Evolutionary conservation across 2,113 vertebrate genomes (phyloP), one percentile per base, ranked within the genome.

Genomic region (Xyliphius kryptos): DNA sequence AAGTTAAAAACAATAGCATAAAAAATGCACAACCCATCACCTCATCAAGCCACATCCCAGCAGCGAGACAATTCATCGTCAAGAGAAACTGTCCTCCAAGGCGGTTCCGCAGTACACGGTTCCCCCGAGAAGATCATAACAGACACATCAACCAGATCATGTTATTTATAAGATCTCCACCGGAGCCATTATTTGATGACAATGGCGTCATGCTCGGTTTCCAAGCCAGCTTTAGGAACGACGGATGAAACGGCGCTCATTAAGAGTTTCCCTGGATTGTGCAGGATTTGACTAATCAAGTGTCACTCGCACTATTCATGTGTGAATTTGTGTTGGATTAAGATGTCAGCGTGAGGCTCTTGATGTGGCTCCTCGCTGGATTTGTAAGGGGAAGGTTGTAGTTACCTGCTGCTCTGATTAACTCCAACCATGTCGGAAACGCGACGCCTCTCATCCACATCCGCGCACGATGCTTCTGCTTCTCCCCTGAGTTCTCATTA

Each of bases 311-410:
- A n/a, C 19, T 58, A 41, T 14, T 58, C 1, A n/a, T 46, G 41
- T 46, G 20, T 58, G 56, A 46, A 58, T 14, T 58, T 3, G 13
- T 57, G 19, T 57, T 57, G 41, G 20, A 58, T 46, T 58, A 46
- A 46, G 21, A 58, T 58, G 56, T 58, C 40, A 44, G 19, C 22
- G 14, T 58, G 40, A 44, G 3, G 6, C 20, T 58, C 13, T 58
- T 58, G 40, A 58, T 44, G 56, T 44, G 40, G 56, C 56, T 58
- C 55, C 8, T 44, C 8, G 14, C 13, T 43, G 41, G 41, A n/a
- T 16, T 46, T 9, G 19, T 46, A 8, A 12, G 38, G 13, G 40
- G 56, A 15, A 44, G 15, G 20, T 32, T 16, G 14, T 11, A 46
- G 19, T 15, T 46, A 58, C 20, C 56, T 58, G n/a, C 56, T 58